Evolutionary conservation across 2,113 vertebrate species (phyloP).

Genomic region (Cryptotis parvus): DNA sequence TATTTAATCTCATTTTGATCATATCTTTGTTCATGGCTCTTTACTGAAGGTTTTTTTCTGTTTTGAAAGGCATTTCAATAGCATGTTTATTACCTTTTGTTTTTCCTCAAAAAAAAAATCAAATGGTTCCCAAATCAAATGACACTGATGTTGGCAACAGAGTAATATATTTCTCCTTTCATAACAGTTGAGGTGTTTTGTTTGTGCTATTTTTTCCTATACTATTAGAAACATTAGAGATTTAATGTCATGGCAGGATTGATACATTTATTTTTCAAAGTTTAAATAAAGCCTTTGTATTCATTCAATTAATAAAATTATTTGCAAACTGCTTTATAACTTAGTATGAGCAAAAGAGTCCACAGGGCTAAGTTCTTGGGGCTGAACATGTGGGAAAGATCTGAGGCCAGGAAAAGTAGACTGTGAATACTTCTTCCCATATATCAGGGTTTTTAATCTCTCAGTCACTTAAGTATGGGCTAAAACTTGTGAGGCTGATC

Average conservation of each 20-base stretch:
- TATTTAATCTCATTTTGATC: conserved; percentile 14
- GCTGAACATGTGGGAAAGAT: background rate
- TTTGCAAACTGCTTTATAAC: background rate
- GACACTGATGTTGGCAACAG: background rate
- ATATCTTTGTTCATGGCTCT: background rate
- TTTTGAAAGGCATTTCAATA: conserved; percentile 57
- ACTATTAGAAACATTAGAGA: background rate
- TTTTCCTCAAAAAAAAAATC: background rate
- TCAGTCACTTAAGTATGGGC: too few relatives aligned
- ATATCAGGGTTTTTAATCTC: background rate
- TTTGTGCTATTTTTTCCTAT: conserved; percentile 10
- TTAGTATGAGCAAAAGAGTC: background rate
- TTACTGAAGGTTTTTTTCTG: conserved; percentile 29
- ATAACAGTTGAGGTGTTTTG: background rate
- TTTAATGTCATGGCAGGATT: background rate
- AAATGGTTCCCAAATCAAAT: conserved; percentile 3
- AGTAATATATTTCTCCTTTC: background rate
- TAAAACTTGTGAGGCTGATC: too few relatives aligned
- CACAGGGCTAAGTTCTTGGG: background rate
- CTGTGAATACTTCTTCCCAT: background rate
- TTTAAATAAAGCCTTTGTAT: background rate
- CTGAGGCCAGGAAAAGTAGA: background rate
- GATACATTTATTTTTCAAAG: background rate
- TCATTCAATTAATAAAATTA: conserved; percentile 1
- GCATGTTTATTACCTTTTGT: conserved; percentile 1